Evolutionary conservation across 2,888 invertebrate genomes (phyloP).

Genomic region (Sinopyrophorus schimmeli): DNA sequence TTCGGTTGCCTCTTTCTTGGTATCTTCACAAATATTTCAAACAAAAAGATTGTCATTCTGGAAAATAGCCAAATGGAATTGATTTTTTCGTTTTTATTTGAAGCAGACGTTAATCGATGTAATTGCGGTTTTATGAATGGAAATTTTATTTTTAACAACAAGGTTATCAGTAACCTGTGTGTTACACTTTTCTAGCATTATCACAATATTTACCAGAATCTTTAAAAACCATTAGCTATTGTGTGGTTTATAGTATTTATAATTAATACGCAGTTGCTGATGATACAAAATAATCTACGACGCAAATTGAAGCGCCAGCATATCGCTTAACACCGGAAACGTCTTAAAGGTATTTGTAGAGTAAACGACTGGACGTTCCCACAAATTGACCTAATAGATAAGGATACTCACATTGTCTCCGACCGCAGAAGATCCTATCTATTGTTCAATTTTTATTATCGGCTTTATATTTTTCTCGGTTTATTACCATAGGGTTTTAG

Average conservation of each 20-base stretch:
- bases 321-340: slow-evolving; percentile 11
- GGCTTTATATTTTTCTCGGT: too few relatives aligned
- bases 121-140: too few relatives aligned
- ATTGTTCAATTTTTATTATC: too few relatives aligned
- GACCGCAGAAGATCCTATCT: too few relatives aligned
- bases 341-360: slow-evolving; percentile 12
- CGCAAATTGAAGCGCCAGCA: slow-evolving; percentile 10
- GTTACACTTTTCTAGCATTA: slow-evolving; percentile 5
- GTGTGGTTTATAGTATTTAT: slow-evolving; percentile 12
- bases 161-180: slow-evolving; percentile 3
- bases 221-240: slow-evolving; percentile 14
- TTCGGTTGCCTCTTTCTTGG: too few relatives aligned
- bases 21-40: too few relatives aligned
- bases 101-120: too few relatives aligned
- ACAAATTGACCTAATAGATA: slow-evolving; percentile 25
- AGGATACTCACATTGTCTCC: slow-evolving; percentile 7
- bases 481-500: too few relatives aligned
- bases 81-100: too few relatives aligned
- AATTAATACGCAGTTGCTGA: slow-evolving; percentile 13
- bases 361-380: slow-evolving; percentile 15
- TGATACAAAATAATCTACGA: slow-evolving; percentile 18
- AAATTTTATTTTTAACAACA: too few relatives aligned
- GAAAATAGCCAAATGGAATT: too few relatives aligned
- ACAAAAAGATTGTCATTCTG: too few relatives aligned
- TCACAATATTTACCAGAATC: slow-evolving; percentile 8